A percentile compares a stretch with the other conserved stretches of the same genome.
Conservation (phyloP, 2,888 invertebrate genomes). For the Oscheius onirici region DNA sequence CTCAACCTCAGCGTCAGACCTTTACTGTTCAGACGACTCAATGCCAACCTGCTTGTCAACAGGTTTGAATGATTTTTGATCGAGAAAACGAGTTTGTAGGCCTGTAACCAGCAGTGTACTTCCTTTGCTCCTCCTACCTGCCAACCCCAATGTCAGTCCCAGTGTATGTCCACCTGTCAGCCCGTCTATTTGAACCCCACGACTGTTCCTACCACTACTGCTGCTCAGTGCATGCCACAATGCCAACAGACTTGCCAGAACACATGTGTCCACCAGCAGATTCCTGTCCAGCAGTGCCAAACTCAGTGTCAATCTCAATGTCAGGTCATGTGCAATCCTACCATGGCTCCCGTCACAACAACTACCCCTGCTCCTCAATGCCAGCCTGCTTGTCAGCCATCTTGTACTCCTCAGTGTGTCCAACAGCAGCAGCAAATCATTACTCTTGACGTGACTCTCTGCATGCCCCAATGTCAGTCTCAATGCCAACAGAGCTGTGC, state of each 20-base stretch:
- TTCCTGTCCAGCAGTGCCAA: slow-evolving; percentile 22
- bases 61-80: too few species aligned
- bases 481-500: slow-evolving; percentile 39
- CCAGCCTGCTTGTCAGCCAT: slow-evolving; percentile 31
- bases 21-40: slow-evolving; percentile 39
- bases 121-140: slow-evolving; percentile 37
- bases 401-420: slow-evolving; percentile 21
- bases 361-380: slow-evolving; percentile 26
- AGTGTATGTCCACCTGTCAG: slow-evolving; percentile 43
- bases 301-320: neutral
- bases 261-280: slow-evolving; percentile 40
- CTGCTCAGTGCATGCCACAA: slow-evolving; percentile 33
- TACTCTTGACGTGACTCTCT: slow-evolving; percentile 30
- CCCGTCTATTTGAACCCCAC: neutral
- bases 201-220: neutral
- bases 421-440: slow-evolving; percentile 8
- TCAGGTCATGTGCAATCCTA: neutral
- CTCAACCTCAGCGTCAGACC: slow-evolving; percentile 32
- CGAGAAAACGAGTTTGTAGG: neutral
- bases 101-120: slow-evolving; percentile 43
- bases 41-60: slow-evolving; percentile 47
- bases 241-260: slow-evolving; percentile 37
- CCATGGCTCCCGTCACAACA: neutral
- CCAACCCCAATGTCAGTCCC: slow-evolving; percentile 46
- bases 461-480: slow-evolving; percentile 43